Evolutionary conservation across 2,888 invertebrate genomes (phyloP).

Genomic region (Smittia aterrima): DNA sequence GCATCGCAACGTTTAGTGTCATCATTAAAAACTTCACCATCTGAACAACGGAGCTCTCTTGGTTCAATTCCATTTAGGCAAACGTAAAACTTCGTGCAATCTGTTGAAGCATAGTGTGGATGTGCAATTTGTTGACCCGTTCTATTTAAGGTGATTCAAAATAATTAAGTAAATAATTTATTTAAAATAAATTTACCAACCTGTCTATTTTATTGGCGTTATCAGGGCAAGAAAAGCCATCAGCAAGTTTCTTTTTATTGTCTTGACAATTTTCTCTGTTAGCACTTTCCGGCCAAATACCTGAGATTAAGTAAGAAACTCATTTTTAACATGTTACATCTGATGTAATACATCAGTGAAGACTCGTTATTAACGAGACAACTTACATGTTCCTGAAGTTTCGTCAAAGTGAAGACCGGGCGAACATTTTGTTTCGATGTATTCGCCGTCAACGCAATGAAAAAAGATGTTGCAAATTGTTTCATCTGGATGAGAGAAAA

Average conservation of each 20-base stretch:
- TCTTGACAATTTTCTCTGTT: constrained; percentile 70
- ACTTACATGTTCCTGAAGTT: constrained; percentile 76
- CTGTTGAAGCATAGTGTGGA: constrained; percentile 63
- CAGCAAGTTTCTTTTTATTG: constrained; percentile 66
- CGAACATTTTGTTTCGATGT: constrained; percentile 78
- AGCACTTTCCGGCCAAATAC: constrained; percentile 73
- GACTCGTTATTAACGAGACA: too few relatives aligned
- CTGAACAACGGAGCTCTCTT: constrained; percentile 81
- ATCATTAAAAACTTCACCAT: constrained; percentile 87
- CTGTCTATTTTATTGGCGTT: constrained; percentile 61
- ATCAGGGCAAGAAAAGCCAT: constrained; percentile 83
- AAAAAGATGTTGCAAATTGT: constrained; percentile 80
- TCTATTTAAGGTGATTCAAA: too few relatives aligned
- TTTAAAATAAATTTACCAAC: too few relatives aligned
- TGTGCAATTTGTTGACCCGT: constrained; percentile 74
- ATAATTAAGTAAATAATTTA: too few relatives aligned
- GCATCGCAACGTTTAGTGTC: constrained; percentile 79
- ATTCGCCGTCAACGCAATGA: constrained; percentile 85
- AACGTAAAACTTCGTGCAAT: constrained; percentile 90
- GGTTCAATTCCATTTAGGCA: constrained; percentile 83
- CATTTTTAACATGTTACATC: too few relatives aligned
- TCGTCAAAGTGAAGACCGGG: constrained; percentile 87
- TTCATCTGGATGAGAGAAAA: constrained; percentile 85
- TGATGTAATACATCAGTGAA: too few relatives aligned
- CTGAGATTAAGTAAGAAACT: too few relatives aligned